phyloP scores from a whole-genome alignment of 1,140 invertebrate genomes.

The Hyles euphorbiae region DNA sequence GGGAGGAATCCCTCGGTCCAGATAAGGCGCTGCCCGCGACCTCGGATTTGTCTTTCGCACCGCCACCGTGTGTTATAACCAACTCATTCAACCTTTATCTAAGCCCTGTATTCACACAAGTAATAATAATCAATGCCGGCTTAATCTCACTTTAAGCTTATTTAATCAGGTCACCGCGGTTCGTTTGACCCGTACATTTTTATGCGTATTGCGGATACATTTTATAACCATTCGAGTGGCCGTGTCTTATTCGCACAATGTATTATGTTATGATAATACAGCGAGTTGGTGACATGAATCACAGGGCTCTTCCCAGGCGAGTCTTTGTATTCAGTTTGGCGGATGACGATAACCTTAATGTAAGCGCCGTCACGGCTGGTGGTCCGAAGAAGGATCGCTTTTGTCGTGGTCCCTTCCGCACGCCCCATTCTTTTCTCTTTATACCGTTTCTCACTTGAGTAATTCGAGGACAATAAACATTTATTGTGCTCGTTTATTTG shows the following conservation, averaged over 20 bases:
- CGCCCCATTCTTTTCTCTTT: constrained; percentile 69
- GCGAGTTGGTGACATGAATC: constrained; percentile 60
- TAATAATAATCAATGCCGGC: no score
- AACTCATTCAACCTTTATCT: constrained; percentile 26
- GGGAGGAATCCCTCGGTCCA: constrained; percentile 26
- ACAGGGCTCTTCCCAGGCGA: constrained; percentile 53
- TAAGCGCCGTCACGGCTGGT: constrained; percentile 70
- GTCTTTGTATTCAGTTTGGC: constrained; percentile 70
- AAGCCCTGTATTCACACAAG: background rate
- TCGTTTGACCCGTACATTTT: constrained; percentile 1
- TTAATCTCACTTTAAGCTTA: no score
- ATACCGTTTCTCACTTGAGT: constrained; percentile 72
- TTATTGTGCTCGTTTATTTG: constrained; percentile 69
- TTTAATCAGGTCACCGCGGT: background rate
- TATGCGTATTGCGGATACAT: constrained; percentile 16
- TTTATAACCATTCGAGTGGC: constrained; percentile 24
- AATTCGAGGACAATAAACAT: constrained; percentile 72
- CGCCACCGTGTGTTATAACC: constrained; percentile 24
- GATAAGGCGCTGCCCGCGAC: constrained; percentile 38
- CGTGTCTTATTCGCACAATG: constrained; percentile 34
- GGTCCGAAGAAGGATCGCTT: constrained; percentile 70
- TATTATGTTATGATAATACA: constrained; percentile 55
- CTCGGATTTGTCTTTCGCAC: constrained; percentile 39
- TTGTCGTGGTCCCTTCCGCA: constrained; percentile 67
- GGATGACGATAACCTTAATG: constrained; percentile 72